Percentiles rank a stretch among this genome's conserved stretches.
These are phyloP conservation scores for Caenorhabditis afra DNA, from an alignment of 2,888 invertebrate genomes.

Conservation along the genomic window DNA sequence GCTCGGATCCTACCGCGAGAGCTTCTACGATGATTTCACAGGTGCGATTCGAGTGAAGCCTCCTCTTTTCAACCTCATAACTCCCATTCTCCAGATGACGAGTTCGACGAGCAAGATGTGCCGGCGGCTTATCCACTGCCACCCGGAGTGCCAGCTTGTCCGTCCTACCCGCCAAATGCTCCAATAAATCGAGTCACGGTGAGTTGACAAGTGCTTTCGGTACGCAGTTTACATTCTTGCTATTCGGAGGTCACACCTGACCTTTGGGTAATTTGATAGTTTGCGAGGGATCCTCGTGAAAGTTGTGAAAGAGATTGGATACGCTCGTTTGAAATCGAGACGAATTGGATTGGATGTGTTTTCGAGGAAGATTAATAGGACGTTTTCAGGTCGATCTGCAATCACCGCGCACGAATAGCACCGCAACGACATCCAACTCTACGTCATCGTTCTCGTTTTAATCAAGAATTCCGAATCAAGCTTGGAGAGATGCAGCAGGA, in stretches of 20 bases:
- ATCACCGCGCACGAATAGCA: slow-evolving; percentile 55
- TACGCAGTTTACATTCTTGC: slow-evolving; percentile 34
- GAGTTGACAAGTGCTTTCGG: slow-evolving; percentile 30
- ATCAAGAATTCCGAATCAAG: slow-evolving; percentile 5
- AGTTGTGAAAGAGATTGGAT: background rate
- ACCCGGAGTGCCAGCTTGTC: slow-evolving; percentile 68
- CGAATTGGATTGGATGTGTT: background rate
- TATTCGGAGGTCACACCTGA: slow-evolving; percentile 24
- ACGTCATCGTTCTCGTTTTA: slow-evolving; percentile 59
- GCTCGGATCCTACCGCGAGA: slow-evolving; percentile 48
- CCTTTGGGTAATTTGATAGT: slow-evolving; percentile 53
- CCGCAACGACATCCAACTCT: slow-evolving; percentile 58
- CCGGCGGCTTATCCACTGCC: slow-evolving; percentile 57
- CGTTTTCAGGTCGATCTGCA: slow-evolving; percentile 53
- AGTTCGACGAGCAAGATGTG: slow-evolving; percentile 49
- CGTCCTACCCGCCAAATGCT: slow-evolving; percentile 64
- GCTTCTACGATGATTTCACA: slow-evolving; percentile 58
- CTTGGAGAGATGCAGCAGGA: background rate
- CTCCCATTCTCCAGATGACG: slow-evolving; percentile 55
- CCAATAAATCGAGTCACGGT: slow-evolving; percentile 72
- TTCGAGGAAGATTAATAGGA: background rate
- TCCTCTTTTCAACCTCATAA: background rate
- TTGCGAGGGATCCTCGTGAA: slow-evolving; percentile 16
- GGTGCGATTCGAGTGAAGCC: slow-evolving; percentile 15
- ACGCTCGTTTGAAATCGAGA: too few species aligned